These are phyloP conservation scores for Eilema sororculum DNA, from an alignment of 2,888 invertebrate genomes.

Conservation along the genomic window DNA sequence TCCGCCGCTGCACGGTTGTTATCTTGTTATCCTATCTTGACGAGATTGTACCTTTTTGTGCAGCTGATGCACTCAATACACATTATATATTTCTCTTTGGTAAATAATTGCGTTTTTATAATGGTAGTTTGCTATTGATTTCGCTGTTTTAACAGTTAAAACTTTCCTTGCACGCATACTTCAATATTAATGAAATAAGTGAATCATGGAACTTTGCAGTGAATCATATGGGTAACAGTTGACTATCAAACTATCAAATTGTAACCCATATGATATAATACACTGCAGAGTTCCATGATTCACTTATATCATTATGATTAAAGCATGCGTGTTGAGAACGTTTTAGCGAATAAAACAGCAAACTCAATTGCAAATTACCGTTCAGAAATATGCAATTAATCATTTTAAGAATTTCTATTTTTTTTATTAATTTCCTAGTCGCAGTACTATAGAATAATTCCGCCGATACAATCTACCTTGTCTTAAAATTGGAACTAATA, in stretches of 20 bases:
- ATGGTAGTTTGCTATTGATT: slow-evolving; percentile 30
- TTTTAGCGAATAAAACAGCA: too few relatives aligned
- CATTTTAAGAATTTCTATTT: background rate
- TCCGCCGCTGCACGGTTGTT: slow-evolving; percentile 82
- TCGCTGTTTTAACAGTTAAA: background rate
- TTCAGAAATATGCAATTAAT: too few relatives aligned
- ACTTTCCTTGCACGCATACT: background rate
- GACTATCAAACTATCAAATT: too few relatives aligned
- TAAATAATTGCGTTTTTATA: slow-evolving; percentile 49
- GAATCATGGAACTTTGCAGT: background rate
- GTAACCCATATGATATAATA: too few relatives aligned
- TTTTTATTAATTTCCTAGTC: background rate
- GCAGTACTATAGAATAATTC: background rate
- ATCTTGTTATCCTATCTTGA: slow-evolving; percentile 86
- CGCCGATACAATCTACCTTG: slow-evolving; percentile 15
- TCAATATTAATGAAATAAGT: background rate
- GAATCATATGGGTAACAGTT: background rate
- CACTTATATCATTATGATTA: too few relatives aligned
- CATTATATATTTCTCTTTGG: slow-evolving; percentile 60
- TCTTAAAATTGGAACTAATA: slow-evolving; percentile 16
- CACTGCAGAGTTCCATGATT: too few relatives aligned
- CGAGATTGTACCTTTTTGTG: slow-evolving; percentile 83
- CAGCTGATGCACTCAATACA: slow-evolving; percentile 71
- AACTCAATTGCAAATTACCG: too few relatives aligned
- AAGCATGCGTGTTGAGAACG: too few relatives aligned